These are phyloP conservation scores for Lutjanus argentimaculatus DNA, from an alignment of 2,797 vertebrate genomes.

Conservation along the genomic window DNA sequence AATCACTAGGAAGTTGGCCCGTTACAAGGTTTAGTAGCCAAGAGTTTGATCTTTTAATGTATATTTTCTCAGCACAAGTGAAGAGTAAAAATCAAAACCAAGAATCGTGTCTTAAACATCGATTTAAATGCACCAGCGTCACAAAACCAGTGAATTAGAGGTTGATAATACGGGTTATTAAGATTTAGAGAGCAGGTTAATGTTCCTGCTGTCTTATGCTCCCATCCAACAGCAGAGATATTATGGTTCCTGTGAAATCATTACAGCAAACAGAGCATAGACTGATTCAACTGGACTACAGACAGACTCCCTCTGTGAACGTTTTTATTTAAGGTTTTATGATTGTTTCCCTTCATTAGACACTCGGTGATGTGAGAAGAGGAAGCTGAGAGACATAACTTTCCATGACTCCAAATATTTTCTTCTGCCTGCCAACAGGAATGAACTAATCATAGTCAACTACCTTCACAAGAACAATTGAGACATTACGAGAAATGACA, in stretches of 20 bases:
- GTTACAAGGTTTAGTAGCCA: too few species aligned
- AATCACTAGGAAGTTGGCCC: too few species aligned
- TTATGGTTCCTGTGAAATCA: not conserved
- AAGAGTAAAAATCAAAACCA: too few species aligned
- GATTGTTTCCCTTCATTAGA: not conserved
- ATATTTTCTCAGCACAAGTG: too few species aligned
- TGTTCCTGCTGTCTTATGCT: not conserved
- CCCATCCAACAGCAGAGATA: not conserved
- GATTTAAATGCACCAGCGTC: slow-evolving; percentile 7
- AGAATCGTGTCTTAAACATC: not conserved
- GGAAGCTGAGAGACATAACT: not conserved
- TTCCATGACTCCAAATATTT: not conserved
- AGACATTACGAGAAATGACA: not conserved
- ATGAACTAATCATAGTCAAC: not conserved
- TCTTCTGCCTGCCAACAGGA: slow-evolving; percentile 5
- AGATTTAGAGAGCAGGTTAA: not conserved
- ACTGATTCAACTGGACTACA: not conserved
- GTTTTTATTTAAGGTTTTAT: not conserved
- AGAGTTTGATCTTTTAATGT: too few species aligned
- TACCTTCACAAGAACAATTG: not conserved
- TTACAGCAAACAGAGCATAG: not conserved
- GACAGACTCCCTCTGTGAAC: not conserved
- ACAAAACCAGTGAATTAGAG: not conserved
- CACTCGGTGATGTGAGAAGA: slow-evolving; percentile 4
- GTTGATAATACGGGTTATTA: not conserved